Conservation (phyloP, 2,113 vertebrate genomes). For the Trachemys scripta region DNA sequence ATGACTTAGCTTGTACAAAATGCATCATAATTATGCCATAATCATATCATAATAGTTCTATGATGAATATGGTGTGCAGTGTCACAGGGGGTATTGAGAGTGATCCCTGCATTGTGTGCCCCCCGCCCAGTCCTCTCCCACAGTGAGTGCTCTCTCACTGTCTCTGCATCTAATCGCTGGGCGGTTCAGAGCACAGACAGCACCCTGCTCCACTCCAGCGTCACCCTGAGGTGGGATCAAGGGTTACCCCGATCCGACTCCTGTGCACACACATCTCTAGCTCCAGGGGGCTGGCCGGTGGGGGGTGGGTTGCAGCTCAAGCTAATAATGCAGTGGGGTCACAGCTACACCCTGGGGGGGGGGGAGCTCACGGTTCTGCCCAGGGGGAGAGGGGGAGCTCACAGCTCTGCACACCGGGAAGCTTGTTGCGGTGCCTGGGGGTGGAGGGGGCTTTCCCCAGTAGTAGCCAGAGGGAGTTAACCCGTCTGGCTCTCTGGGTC, state of each 20-base stretch:
- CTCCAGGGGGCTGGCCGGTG: background rate
- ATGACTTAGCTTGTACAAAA: too few species aligned
- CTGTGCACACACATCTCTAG: background rate
- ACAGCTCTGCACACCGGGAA: accelerated
- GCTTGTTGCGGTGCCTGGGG: background rate
- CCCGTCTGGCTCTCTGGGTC: background rate
- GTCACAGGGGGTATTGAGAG: background rate
- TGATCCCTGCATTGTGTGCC: background rate
- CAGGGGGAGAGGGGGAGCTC: accelerated
- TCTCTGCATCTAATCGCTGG: background rate
- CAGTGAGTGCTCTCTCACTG: too few species aligned
- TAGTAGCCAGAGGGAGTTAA: background rate
- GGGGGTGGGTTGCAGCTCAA: background rate
- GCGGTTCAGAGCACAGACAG: background rate
- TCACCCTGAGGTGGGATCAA: background rate
- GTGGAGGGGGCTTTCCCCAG: background rate
- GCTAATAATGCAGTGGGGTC: background rate
- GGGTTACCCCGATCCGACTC: background rate
- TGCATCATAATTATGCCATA: too few species aligned
- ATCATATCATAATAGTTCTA: too few species aligned
- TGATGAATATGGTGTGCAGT: too few species aligned
- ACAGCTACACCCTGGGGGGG: background rate
- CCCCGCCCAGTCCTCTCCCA: background rate
- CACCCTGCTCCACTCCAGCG: background rate
- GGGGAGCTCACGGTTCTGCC: background rate